Percentiles rank a stretch among this genome's conserved stretches.
These are phyloP conservation scores for Hystrix cristata DNA, from an alignment of 2,113 vertebrate genomes.

Conservation along the genomic window DNA sequence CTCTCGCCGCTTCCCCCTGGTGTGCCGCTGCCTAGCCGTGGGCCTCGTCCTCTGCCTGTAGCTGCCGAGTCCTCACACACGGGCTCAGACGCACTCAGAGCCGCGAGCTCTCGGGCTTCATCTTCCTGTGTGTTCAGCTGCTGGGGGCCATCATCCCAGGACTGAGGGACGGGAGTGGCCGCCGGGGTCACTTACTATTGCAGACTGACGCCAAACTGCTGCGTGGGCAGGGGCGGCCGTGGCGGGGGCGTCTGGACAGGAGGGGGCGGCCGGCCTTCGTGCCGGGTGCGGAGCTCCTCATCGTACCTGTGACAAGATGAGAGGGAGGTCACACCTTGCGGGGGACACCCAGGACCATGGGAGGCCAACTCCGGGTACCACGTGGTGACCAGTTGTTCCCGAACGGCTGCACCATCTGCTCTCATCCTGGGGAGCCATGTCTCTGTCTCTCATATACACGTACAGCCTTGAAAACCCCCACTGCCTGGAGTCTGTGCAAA, in stretches of 20 bases:
- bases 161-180: rapidly evolving
- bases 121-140: not conserved
- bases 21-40: rapidly evolving
- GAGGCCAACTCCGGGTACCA: not conserved
- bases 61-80: not conserved
- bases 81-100: rapidly evolving
- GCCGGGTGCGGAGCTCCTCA: slow-evolving; percentile 87
- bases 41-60: rapidly evolving
- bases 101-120: rapidly evolving
- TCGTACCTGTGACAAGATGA: slow-evolving; percentile 87
- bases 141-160: not conserved
- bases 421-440: not conserved
- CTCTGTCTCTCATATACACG: not conserved
- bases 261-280: slow-evolving; percentile 81
- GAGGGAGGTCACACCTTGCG: not conserved
- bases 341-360: rapidly evolving
- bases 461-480: rapidly evolving
- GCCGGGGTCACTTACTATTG: slow-evolving; percentile 90
- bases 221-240: slow-evolving; percentile 92
- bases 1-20: not conserved
- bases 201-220: slow-evolving; percentile 95
- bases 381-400: rapidly evolving
- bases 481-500: rapidly evolving
- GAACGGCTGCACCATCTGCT: rapidly evolving
- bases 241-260: slow-evolving; percentile 88